phyloP scores from a whole-genome alignment of 2,113 vertebrate species.

The Megaceryle maxima region DNA sequence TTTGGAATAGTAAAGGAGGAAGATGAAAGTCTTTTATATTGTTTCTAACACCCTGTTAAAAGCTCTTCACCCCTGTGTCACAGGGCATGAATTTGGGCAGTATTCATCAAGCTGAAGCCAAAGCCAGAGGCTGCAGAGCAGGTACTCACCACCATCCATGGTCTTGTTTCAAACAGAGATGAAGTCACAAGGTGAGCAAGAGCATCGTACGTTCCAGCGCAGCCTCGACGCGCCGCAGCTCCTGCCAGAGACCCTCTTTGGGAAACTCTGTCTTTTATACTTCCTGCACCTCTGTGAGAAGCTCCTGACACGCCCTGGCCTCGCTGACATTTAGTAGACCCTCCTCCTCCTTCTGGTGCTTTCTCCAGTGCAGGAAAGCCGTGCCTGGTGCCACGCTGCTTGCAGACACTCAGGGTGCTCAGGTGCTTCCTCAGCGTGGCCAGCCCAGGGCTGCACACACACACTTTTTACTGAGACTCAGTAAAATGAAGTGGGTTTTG shows the following conservation, averaged over 20 bases:
- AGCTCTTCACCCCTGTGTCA: not conserved
- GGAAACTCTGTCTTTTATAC: constrained; percentile 42
- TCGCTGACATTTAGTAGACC: not conserved
- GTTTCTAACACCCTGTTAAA: not conserved
- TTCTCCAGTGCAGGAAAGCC: not conserved
- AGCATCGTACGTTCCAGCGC: not conserved
- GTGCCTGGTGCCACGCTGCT: not conserved
- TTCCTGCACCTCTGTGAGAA: not conserved
- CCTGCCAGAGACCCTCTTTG: not conserved
- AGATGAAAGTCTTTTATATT: not conserved
- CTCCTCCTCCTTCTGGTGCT: not conserved
- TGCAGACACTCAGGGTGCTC: accelerated
- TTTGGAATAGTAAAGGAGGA: not conserved
- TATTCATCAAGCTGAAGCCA: not conserved
- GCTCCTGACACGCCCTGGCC: not conserved
- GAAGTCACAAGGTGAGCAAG: not conserved
- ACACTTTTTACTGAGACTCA: accelerated
- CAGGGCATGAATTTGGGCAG: not conserved
- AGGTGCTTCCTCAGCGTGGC: not conserved
- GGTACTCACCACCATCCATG: constrained; percentile 68
- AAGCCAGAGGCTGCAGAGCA: not conserved
- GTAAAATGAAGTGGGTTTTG: not conserved
- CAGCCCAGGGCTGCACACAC: not conserved
- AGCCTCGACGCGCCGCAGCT: not conserved
- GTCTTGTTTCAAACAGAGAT: not conserved